phyloP scores from a whole-genome alignment of 1,140 invertebrate species.

The Diprion similis region DNA sequence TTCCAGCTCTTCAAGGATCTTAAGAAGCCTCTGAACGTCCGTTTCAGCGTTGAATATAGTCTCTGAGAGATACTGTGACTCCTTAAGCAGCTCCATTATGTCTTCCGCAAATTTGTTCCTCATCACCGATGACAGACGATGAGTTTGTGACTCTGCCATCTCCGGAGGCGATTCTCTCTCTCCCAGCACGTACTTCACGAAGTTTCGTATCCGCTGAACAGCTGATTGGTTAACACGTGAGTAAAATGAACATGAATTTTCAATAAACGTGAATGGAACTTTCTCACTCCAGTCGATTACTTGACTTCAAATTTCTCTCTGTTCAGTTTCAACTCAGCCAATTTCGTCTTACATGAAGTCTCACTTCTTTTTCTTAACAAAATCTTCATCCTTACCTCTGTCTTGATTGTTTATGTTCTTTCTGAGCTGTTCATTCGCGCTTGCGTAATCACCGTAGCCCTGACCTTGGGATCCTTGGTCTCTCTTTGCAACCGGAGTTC shows the following conservation, averaged over 20 bases:
- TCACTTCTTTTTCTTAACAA: too few species aligned
- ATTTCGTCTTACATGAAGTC: too few species aligned
- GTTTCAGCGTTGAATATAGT: slow-evolving; percentile 39
- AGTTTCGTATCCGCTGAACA: slow-evolving; percentile 40
- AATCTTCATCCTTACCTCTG: slow-evolving; percentile 28
- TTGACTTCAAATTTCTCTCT: too few species aligned
- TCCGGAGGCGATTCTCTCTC: slow-evolving; percentile 34
- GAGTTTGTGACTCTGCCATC: slow-evolving; percentile 29
- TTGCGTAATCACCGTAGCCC: slow-evolving; percentile 35
- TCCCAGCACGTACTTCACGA: slow-evolving; percentile 41
- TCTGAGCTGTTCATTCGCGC: slow-evolving; percentile 35
- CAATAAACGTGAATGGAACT: too few species aligned
- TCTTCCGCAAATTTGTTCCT: slow-evolving; percentile 19
- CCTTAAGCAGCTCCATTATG: slow-evolving; percentile 39
- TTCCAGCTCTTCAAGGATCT: slow-evolving; percentile 18
- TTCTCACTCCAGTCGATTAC: too few species aligned
- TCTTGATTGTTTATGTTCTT: slow-evolving; percentile 37
- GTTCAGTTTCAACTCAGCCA: too few species aligned
- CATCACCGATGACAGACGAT: background rate
- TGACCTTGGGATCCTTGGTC: slow-evolving; percentile 10
- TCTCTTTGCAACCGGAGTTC: background rate
- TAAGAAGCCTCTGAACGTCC: slow-evolving; percentile 37
- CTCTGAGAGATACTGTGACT: slow-evolving; percentile 37
- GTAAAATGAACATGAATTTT: too few species aligned
- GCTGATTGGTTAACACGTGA: slow-evolving; percentile 26